phyloP scores from a whole-genome alignment of 2,113 vertebrate species.

The Nothocercus julius region DNA sequence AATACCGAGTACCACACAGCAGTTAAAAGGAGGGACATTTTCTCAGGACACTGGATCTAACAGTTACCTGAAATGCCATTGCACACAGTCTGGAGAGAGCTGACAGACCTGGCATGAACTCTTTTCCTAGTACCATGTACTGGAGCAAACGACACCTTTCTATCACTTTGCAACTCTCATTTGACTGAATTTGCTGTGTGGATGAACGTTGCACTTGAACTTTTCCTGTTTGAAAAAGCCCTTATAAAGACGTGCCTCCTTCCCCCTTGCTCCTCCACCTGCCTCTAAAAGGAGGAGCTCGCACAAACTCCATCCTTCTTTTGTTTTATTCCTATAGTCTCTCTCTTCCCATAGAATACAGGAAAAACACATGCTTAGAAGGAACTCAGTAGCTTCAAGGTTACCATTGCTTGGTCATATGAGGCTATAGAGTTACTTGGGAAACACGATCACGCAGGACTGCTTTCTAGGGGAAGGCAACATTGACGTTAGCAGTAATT shows the following conservation, averaged over 20 bases:
- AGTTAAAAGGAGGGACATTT: fast-evolving
- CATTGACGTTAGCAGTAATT: background rate
- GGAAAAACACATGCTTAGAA: background rate
- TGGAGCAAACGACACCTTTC: background rate
- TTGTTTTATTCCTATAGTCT: background rate
- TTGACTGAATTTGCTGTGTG: background rate
- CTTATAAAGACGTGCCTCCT: background rate
- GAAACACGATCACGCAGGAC: background rate
- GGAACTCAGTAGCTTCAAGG: background rate
- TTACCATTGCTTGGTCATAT: background rate
- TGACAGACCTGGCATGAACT: fast-evolving
- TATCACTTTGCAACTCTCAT: background rate
- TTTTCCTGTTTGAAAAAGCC: background rate
- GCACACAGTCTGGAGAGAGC: background rate
- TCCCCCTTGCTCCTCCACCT: background rate
- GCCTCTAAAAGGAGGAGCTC: background rate
- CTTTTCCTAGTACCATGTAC: background rate
- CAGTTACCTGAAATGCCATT: background rate
- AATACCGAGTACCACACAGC: background rate
- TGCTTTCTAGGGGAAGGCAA: background rate
- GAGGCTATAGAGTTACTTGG: background rate
- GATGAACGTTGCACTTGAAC: background rate
- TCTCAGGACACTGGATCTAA: background rate
- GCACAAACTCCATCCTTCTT: background rate
- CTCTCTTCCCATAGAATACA: background rate